A percentile compares a stretch with the other conserved stretches of the same genome.
Evolutionary conservation across 2,797 vertebrate species (phyloP).

Genomic region (Acanthornis magna): DNA sequence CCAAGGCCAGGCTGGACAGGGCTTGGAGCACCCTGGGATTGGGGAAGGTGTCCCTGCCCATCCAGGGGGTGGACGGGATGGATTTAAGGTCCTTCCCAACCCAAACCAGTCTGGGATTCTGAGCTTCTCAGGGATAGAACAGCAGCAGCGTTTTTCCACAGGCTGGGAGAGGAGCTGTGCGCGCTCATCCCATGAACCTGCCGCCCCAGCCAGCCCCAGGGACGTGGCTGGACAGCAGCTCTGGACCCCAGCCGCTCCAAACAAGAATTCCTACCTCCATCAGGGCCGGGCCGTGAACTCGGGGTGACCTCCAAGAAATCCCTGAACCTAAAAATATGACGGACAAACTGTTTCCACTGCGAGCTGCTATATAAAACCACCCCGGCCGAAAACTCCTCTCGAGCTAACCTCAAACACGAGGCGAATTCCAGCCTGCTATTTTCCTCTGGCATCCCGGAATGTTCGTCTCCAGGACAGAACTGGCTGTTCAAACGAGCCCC

Average conservation of each 20-base stretch:
- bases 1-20: neutral
- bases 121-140: neutral
- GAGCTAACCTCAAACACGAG: conserved; percentile 52
- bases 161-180: neutral
- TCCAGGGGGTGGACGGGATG: neutral
- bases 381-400: conserved; percentile 1
- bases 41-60: neutral
- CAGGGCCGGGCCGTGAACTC: neutral
- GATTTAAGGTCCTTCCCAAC: neutral
- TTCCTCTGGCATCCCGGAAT: conserved; percentile 50
- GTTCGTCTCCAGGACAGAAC: conserved; percentile 52
- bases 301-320: conserved; percentile 35
- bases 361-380: conserved; percentile 39
- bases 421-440: conserved; percentile 42
- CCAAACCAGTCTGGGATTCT: neutral
- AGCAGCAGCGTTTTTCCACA: neutral
- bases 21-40: neutral
- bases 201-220: neutral
- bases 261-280: neutral
- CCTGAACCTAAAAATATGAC: conserved; percentile 51
- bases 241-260: neutral
- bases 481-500: conserved; percentile 33
- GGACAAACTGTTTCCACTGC: conserved; percentile 41
- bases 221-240: neutral
- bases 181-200: neutral